A percentile compares a stretch with the other conserved stretches of the same genome.
These are phyloP conservation scores for Brachypteracias leptosomus DNA, from an alignment of 2,113 vertebrate species.

Conservation along the genomic window DNA sequence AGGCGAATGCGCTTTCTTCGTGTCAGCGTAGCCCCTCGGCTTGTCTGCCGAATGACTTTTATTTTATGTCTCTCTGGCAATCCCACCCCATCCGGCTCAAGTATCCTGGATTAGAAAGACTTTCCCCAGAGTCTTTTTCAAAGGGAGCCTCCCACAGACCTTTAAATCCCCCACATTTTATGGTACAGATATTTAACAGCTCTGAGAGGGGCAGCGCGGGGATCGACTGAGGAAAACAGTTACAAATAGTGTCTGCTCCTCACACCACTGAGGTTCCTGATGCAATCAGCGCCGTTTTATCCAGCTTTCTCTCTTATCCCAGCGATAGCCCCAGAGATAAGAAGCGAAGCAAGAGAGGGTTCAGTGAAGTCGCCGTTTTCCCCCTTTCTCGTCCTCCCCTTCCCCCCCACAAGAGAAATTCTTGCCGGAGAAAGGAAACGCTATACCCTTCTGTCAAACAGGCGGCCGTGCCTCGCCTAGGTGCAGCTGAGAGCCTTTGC, in stretches of 20 bases:
- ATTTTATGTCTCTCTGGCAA: constrained; percentile 69
- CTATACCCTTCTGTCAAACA: not conserved
- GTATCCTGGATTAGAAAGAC: constrained; percentile 71
- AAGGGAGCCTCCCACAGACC: constrained; percentile 74
- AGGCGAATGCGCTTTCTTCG: not conserved
- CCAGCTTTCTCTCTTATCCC: not conserved
- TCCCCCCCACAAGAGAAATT: not conserved
- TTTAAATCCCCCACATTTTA: constrained; percentile 71
- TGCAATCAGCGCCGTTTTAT: not conserved
- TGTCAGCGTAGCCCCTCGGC: constrained; percentile 26
- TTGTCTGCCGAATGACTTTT: constrained; percentile 49
- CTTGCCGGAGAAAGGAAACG: not conserved
- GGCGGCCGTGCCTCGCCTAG: not conserved
- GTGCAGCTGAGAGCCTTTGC: not conserved
- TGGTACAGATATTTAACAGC: constrained; percentile 66
- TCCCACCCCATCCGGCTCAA: constrained; percentile 72
- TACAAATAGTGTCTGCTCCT: not conserved
- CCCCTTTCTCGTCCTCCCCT: not conserved
- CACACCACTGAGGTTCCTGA: not conserved
- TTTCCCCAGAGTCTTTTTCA: constrained; percentile 71
- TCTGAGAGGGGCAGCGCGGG: not conserved
- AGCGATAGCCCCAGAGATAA: not conserved
- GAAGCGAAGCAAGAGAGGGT: not conserved
- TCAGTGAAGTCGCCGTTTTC: not conserved
- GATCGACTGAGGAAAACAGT: constrained; percentile 5